A percentile compares a stretch with the other conserved stretches of the same genome.
These are phyloP conservation scores for Leptodactylus fuscus DNA, from an alignment of 2,113 vertebrate genomes.

Conservation along the genomic window DNA sequence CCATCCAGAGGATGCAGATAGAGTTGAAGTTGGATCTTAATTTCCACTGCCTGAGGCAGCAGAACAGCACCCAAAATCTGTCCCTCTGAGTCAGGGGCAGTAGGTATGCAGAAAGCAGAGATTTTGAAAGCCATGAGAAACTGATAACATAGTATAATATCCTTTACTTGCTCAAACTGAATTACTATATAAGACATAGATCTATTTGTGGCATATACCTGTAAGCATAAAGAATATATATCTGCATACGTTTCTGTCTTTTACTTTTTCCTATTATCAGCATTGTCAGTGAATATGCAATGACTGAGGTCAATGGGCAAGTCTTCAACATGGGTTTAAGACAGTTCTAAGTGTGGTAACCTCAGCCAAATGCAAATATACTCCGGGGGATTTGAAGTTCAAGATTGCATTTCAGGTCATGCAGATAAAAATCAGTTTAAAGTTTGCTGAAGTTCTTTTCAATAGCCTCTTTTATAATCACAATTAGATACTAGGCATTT, in stretches of 20 bases:
- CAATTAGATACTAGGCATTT: slow-evolving; percentile 57
- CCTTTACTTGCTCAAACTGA: background rate
- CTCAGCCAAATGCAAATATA: slow-evolving; percentile 51
- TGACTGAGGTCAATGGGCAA: slow-evolving; percentile 43
- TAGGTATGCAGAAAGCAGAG: no score
- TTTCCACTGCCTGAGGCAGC: no score
- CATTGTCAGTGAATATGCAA: background rate
- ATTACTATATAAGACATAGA: background rate
- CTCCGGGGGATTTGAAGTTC: slow-evolving; percentile 59
- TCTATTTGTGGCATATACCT: background rate
- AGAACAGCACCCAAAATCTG: no score
- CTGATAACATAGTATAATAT: no score
- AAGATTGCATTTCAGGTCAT: slow-evolving; percentile 61
- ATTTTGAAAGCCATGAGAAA: no score
- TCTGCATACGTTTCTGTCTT: background rate
- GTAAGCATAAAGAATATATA: background rate
- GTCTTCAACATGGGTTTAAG: slow-evolving; percentile 3
- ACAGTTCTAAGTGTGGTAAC: slow-evolving; percentile 35
- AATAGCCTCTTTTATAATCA: slow-evolving; percentile 57
- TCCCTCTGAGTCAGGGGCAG: no score
- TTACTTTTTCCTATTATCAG: background rate
- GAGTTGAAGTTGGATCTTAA: no score
- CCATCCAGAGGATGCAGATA: no score
- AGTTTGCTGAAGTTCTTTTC: slow-evolving; percentile 59
- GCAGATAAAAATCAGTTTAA: slow-evolving; percentile 60